Evolutionary conservation across 2,797 vertebrate species (phyloP).

Genomic region (Centroberyx gerrardi): DNA sequence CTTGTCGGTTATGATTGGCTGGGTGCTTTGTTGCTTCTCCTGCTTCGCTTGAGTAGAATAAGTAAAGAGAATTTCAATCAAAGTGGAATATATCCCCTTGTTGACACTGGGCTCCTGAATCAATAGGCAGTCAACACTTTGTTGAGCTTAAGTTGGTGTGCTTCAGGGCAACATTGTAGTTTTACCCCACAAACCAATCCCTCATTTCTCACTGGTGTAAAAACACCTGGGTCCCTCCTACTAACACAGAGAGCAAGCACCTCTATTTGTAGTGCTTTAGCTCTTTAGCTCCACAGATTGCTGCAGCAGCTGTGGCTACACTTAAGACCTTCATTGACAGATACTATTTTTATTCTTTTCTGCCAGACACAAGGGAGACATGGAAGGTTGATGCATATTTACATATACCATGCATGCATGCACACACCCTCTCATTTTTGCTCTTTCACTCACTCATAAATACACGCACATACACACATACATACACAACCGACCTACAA

Average conservation of each 20-base stretch:
- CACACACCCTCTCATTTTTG: neutral
- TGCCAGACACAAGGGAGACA: neutral
- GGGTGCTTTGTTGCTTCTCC: constrained; percentile 73
- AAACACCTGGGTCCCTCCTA: constrained; percentile 66
- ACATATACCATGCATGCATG: neutral
- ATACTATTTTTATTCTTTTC: constrained; percentile 16
- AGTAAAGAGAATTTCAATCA: constrained; percentile 81
- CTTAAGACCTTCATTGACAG: constrained; percentile 18
- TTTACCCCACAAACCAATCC: constrained; percentile 33
- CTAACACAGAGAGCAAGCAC: constrained; percentile 50
- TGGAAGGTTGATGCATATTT: neutral
- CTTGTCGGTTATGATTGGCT: constrained; percentile 82
- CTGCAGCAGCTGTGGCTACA: constrained; percentile 26
- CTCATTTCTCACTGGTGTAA: constrained; percentile 61
- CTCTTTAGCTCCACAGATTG: constrained; percentile 41
- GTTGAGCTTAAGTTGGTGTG: constrained; percentile 68
- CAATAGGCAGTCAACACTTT: constrained; percentile 78
- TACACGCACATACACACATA: neutral
- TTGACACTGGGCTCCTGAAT: constrained; percentile 73
- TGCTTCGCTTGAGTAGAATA: constrained; percentile 73
- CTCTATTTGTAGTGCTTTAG: constrained; percentile 55
- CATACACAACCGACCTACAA: neutral
- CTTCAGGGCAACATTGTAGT: constrained; percentile 52
- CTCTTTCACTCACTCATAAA: constrained; percentile 4
- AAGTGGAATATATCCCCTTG: constrained; percentile 79